These are phyloP conservation scores for Buphagus erythrorhynchus DNA, from an alignment of 2,797 vertebrate genomes.

Conservation along the genomic window DNA sequence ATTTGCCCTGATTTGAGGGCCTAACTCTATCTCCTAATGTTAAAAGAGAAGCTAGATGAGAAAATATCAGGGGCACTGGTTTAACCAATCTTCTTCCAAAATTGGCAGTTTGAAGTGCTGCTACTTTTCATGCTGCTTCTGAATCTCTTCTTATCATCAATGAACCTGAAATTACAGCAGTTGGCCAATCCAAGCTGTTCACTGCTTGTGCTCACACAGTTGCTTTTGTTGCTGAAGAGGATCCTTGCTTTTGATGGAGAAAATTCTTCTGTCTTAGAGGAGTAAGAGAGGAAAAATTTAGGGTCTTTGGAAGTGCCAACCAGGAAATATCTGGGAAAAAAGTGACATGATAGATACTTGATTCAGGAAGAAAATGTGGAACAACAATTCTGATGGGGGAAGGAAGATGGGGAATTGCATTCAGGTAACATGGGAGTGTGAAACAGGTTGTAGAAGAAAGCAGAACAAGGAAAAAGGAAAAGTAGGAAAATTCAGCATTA, in stretches of 20 bases:
- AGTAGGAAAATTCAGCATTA: neutral
- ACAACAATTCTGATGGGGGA: neutral
- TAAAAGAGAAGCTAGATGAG: neutral
- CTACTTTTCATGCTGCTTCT: neutral
- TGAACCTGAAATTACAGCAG: fast-evolving
- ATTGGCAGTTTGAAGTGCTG: neutral
- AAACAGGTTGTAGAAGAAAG: neutral
- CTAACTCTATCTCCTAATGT: neutral
- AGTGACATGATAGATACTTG: neutral
- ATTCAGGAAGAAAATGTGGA: neutral
- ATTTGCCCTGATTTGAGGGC: neutral
- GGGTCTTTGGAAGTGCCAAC: neutral
- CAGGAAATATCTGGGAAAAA: neutral
- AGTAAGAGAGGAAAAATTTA: neutral
- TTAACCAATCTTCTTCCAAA: neutral
- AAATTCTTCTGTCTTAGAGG: neutral
- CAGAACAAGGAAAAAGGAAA: neutral
- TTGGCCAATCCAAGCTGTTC: neutral
- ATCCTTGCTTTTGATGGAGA: neutral
- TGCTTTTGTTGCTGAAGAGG: neutral
- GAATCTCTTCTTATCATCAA: neutral
- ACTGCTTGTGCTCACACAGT: neutral
- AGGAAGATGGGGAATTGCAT: neutral
- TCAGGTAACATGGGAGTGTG: neutral
- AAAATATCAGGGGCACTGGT: neutral